Evolutionary conservation across 1,140 invertebrate genomes (phyloP).

Genomic region (Leptopilina boulardi): DNA sequence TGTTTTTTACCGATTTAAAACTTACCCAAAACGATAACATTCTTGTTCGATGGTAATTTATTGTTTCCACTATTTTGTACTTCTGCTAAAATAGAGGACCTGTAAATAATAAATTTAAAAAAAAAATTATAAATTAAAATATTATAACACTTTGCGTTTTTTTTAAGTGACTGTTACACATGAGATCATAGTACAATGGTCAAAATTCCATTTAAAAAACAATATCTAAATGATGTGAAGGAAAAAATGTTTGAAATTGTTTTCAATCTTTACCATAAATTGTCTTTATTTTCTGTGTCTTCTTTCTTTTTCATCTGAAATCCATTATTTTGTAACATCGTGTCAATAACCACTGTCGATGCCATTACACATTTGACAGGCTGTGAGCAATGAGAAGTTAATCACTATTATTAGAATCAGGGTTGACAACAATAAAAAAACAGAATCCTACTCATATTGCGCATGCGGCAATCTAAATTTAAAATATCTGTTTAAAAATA

Average conservation of each 20-base stretch:
- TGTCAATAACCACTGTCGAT: conserved; percentile 61
- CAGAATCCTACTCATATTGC: too few relatives aligned
- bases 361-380: conserved; percentile 61
- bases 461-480: too few relatives aligned
- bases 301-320: conserved; percentile 82
- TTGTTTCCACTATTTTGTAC: conserved; percentile 95
- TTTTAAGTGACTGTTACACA: conserved; percentile 18
- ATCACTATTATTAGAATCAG: background rate
- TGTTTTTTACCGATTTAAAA: background rate
- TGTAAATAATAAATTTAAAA: conserved; percentile 72
- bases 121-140: conserved; percentile 6
- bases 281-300: conserved; percentile 79
- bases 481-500: too few relatives aligned
- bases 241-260: background rate
- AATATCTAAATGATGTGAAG: background rate
- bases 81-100: conserved; percentile 95
- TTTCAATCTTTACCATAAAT: conserved; percentile 75
- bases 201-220: background rate
- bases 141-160: conserved; percentile 24
- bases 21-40: conserved; percentile 90
- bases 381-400: background rate
- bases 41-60: conserved; percentile 95
- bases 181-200: conserved; percentile 36
- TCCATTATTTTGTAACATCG: conserved; percentile 77
- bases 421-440: too few relatives aligned